A percentile compares a stretch with the other conserved stretches of the same genome.
These are phyloP conservation scores for Strigamia crassipes DNA, from an alignment of 2,888 invertebrate species.

Conservation along the genomic window DNA sequence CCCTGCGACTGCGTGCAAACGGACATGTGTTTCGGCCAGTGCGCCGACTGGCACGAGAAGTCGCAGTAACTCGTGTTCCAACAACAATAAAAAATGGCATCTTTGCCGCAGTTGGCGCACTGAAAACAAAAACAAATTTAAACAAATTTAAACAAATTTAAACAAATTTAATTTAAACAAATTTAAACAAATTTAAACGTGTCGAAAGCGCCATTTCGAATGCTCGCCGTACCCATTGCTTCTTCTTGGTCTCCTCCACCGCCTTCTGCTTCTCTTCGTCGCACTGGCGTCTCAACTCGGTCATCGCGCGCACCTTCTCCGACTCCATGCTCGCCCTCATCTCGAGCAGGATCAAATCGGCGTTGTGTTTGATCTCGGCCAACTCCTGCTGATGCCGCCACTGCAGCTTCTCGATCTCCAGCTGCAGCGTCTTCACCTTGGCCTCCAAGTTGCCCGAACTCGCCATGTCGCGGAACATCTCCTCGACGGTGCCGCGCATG, in stretches of 20 bases:
- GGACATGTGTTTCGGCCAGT: slow-evolving; percentile 78
- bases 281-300: slow-evolving; percentile 69
- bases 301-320: slow-evolving; percentile 70
- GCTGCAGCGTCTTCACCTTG: slow-evolving; percentile 66
- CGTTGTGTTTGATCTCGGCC: slow-evolving; percentile 72
- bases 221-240: slow-evolving; percentile 72
- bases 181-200: background rate
- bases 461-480: slow-evolving; percentile 65
- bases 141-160: background rate
- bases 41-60: slow-evolving; percentile 75
- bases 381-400: slow-evolving; percentile 77
- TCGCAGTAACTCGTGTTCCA: slow-evolving; percentile 96
- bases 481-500: slow-evolving; percentile 72
- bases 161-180: background rate
- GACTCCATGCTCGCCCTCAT: slow-evolving; percentile 72
- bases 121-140: slow-evolving; percentile 51
- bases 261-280: slow-evolving; percentile 73
- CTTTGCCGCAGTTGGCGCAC: slow-evolving; percentile 83
- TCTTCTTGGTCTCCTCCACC: slow-evolving; percentile 78
- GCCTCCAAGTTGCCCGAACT: slow-evolving; percentile 65
- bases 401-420: slow-evolving; percentile 72
- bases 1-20: slow-evolving; percentile 63
- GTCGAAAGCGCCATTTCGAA: background rate
- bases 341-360: slow-evolving; percentile 71
- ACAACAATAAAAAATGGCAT: slow-evolving; percentile 91